Conservation (phyloP, 2,888 invertebrate species). For the Baccha elongata region DNA sequence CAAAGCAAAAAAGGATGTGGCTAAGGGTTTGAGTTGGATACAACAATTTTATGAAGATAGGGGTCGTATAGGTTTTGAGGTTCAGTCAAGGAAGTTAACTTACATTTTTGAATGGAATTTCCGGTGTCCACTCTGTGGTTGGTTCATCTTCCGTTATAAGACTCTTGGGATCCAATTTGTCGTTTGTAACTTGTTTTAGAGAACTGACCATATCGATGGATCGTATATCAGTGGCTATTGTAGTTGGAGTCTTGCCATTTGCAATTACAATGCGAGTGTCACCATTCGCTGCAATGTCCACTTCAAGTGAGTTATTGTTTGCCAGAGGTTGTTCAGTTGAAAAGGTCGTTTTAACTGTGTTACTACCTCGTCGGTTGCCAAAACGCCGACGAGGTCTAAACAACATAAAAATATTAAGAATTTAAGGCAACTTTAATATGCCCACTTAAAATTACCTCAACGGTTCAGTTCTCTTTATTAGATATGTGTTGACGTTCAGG, state of each 20-base stretch:
- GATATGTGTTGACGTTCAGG: slow-evolving; percentile 92
- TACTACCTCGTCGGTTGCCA: slow-evolving; percentile 79
- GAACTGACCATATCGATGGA: slow-evolving; percentile 72
- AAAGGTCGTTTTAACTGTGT: slow-evolving; percentile 68
- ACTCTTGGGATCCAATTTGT: slow-evolving; percentile 81
- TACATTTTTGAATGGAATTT: slow-evolving; percentile 96
- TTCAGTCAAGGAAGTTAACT: slow-evolving; percentile 70
- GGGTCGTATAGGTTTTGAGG: not conserved
- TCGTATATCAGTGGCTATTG: slow-evolving; percentile 50
- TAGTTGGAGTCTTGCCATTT: slow-evolving; percentile 74
- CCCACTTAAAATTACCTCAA: slow-evolving; percentile 82
- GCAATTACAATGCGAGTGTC: slow-evolving; percentile 77
- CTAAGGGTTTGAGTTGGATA: slow-evolving; percentile 6
- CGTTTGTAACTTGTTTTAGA: slow-evolving; percentile 50
- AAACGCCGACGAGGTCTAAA: slow-evolving; percentile 80
- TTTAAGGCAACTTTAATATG: not conserved
- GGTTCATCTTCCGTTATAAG: slow-evolving; percentile 89
- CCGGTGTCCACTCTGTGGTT: slow-evolving; percentile 93
- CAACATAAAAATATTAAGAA: not conserved
- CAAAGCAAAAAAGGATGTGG: slow-evolving; percentile 37
- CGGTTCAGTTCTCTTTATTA: slow-evolving; percentile 92
- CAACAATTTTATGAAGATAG: not conserved
- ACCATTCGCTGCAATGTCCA: slow-evolving; percentile 60
- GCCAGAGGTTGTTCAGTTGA: slow-evolving; percentile 38
- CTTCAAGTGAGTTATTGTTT: slow-evolving; percentile 51